A percentile compares a stretch with the other conserved stretches of the same genome.
These are phyloP conservation scores for Microcaecilia unicolor DNA, from an alignment of 2,797 vertebrate species.

Conservation along the genomic window DNA sequence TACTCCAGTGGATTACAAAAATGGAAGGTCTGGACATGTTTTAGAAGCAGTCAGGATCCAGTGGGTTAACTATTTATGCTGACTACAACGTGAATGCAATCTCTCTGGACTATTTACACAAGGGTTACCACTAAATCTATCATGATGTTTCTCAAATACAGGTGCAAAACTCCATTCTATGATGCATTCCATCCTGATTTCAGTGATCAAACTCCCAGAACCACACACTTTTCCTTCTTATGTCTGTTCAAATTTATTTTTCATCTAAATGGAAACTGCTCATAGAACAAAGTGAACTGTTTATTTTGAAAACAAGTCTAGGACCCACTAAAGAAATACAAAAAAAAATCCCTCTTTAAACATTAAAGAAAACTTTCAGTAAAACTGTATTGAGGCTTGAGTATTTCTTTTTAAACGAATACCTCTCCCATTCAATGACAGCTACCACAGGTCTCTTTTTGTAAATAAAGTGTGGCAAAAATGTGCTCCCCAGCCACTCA, in stretches of 20 bases:
- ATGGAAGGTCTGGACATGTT: neutral
- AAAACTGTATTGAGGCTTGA: no score
- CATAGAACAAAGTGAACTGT: neutral
- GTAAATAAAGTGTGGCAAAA: no score
- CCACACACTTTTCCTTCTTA: neutral
- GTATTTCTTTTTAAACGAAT: no score
- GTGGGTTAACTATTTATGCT: neutral
- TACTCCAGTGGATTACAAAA: constrained; percentile 3
- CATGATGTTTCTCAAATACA: constrained; percentile 2
- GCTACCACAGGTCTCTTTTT: no score
- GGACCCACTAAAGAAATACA: no score
- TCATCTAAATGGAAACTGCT: neutral
- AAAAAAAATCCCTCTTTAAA: no score
- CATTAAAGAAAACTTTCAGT: no score
- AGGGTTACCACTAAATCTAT: neutral
- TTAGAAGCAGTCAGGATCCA: neutral
- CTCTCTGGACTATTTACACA: neutral
- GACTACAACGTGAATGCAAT: neutral
- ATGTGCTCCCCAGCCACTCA: no score
- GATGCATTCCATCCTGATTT: neutral
- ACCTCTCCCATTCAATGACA: no score
- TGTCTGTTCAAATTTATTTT: constrained; percentile 5
- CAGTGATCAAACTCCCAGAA: neutral
- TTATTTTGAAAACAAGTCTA: no score
- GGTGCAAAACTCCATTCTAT: neutral